Evolutionary conservation across 2,888 invertebrate species (phyloP), one percentile per base, ranked within the genome.

Genomic region (Tineola bisselliella): DNA sequence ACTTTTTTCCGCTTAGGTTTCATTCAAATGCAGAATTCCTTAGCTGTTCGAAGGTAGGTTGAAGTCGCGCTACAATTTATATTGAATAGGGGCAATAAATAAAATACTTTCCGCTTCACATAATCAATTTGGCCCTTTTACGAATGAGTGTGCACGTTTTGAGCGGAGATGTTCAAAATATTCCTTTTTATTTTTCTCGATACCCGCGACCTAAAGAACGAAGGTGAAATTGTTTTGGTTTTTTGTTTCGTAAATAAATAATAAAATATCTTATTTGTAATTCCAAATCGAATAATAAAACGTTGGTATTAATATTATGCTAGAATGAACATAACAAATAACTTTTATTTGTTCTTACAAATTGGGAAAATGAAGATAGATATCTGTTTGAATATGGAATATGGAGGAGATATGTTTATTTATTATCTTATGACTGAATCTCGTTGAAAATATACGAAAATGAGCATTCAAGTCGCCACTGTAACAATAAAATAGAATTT

Each of bases 51-150:
- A 48, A 48, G 48, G 48, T 48, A 48, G 48, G 12, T 48, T 17
- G 48, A 17, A 48, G 48, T 48, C 48, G 48, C 48, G 48, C 48
- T 58, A 58, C 33, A 76, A 77, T 76, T 75, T 76, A 72, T 76
- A 77, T 77, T 74, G 77, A 73, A 76, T 72, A 71, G 67, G 63
- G 64, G 65, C 69, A 68, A 72, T 76, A 78, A 77, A 77, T 77
- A 76, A 75, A 76, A 73, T 68, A 65, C 69, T 73, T 75, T 71
- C 65, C 72, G 70, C 70, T 70, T 68, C 68, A 66, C 65, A 70
- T 73, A 71, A 75, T 75, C 75, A 73, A 73, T 76, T 74, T 61
- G 61, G 60, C 44, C 54, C 70, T 73, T 73, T 74, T 67, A 65
- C 69, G 68, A 69, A 66, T 68, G 71, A 70, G 64, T 70, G 72